Evolutionary conservation across 2,888 invertebrate species (phyloP), one percentile per base, ranked within the genome.

Genomic region (Caradrina kadenii): DNA sequence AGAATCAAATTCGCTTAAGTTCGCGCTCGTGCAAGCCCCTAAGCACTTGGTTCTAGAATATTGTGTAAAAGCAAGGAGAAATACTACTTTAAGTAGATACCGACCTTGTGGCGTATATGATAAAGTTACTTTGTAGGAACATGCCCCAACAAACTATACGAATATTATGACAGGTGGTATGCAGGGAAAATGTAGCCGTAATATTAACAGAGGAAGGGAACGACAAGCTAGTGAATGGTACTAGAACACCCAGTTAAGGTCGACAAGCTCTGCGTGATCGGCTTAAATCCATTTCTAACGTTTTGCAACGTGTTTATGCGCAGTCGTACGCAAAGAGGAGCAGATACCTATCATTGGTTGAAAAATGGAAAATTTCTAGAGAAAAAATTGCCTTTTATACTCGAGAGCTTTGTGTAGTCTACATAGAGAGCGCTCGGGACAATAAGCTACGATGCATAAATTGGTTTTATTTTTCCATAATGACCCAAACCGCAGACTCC

Each of bases 241-340:
- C 15, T 22, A 21, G 3, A 2, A 19, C 15, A n/a, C 13, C 22
- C 8, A 1, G 19, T 54, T 48, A 45, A 45, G 15, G 6, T 6
- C 15, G 15, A 45, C 10, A 54, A 26, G n/a, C 11, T 10, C 26
- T 35, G 21, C 45, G 5, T 45, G 45, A 60, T 22, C 26, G 39
- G 50, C 69, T 50, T 68, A 55, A 42, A 21, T n/a, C 15, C 4
- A 45, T 50, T 42, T n/a, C n/a, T n/a, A n/a, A n/a, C n/a, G n/a
- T n/a, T n/a, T n/a, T n/a, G n/a, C 13, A 48, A 60, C 48, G 35
- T 26, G 39, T 35, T 21, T 69, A 21, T 7, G 49, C 7, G 10
- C 10, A 42, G 17, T 19, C 26, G 8, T n/a, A 48, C 15, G 52
- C 19, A 70, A 53, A 53, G 60, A 0, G 22, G 45, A 45, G n/a